Percentiles rank a stretch among this genome's conserved stretches.
Conservation (phyloP, 2,888 invertebrate species). For the Rugalucina vietnamica region DNA sequence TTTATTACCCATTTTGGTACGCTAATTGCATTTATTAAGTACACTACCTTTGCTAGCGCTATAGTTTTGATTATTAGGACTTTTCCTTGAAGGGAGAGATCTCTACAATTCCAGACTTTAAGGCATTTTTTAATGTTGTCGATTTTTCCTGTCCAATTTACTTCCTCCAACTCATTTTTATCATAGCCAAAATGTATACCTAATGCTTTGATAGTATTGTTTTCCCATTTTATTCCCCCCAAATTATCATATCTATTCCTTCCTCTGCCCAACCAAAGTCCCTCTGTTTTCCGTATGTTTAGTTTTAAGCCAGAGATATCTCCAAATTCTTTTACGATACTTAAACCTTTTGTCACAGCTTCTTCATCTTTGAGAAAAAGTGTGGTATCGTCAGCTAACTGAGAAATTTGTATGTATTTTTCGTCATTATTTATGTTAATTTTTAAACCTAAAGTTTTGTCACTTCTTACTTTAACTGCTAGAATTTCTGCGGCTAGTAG, state of each 20-base stretch:
- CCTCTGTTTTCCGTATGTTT: background rate
- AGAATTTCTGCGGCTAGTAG: constrained; percentile 19
- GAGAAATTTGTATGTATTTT: background rate
- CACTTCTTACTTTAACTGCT: background rate
- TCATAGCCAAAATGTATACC: constrained; percentile 1
- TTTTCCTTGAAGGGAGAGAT: background rate
- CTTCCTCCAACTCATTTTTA: background rate
- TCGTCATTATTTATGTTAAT: background rate
- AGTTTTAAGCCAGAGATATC: background rate
- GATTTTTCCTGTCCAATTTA: background rate
- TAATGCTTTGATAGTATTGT: background rate
- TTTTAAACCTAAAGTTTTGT: background rate
- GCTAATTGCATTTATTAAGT: background rate
- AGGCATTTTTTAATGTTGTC: background rate
- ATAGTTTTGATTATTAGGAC: background rate
- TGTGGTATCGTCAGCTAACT: constrained; percentile 24
- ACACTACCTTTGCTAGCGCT: background rate
- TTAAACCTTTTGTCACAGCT: background rate
- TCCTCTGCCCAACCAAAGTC: background rate
- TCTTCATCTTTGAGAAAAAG: background rate
- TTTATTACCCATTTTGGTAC: background rate
- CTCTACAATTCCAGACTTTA: background rate
- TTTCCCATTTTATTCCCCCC: background rate
- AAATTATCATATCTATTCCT: background rate
- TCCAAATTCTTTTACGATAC: constrained; percentile 1